Evolutionary conservation across 2,113 vertebrate genomes (phyloP).

Genomic region (Cryptotis parvus): DNA sequence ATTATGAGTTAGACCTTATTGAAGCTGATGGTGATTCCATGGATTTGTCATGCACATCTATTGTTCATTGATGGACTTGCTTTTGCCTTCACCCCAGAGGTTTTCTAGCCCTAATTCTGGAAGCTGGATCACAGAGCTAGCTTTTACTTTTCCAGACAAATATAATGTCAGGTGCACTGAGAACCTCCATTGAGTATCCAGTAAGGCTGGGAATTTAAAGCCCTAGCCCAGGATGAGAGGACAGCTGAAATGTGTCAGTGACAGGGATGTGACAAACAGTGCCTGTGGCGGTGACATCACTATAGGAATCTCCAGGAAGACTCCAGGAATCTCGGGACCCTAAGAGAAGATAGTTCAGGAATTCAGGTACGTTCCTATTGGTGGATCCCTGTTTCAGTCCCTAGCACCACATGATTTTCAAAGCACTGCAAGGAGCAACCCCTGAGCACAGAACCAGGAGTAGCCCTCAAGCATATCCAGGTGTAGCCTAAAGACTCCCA

Average conservation of each 20-base stretch:
- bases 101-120: neutral
- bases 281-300: no score
- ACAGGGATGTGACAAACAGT: neutral
- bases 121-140: constrained; percentile 18
- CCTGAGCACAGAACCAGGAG: no score
- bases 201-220: neutral
- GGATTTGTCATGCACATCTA: neutral
- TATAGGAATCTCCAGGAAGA: no score
- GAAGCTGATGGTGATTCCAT: neutral
- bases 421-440: no score
- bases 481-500: no score
- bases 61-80: neutral
- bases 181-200: neutral
- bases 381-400: no score
- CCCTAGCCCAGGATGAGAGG: neutral
- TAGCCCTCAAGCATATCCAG: no score
- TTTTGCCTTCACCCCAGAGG: neutral
- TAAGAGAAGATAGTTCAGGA: no score
- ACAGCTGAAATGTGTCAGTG: neutral
- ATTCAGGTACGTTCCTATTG: no score
- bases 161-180: neutral
- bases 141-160: neutral
- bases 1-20: neutral
- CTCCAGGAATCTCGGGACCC: no score
- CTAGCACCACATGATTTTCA: no score